Evolutionary conservation across 2,888 invertebrate genomes (phyloP), one percentile per base, ranked within the genome.

Genomic region (Agonopterix heracliana): DNA sequence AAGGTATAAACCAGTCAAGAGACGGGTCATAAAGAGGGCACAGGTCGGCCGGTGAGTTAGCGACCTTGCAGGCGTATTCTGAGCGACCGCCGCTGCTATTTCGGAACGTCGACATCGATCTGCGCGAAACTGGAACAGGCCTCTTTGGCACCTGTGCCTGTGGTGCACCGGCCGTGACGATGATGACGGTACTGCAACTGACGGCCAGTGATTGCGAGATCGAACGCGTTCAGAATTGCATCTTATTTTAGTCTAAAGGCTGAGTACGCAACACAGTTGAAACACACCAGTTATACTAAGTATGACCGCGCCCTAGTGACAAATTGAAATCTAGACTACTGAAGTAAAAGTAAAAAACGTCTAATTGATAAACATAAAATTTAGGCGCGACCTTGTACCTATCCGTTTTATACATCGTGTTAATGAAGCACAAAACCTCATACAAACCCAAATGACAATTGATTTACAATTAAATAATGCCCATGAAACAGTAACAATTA

Each of bases 131-230:
- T 82, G 71, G 76, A 80, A 77, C 80, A 77, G 67, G 51, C 74
- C 73, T 74, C 76, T 71, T 83, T 83, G 82, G 81, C 83, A 83
- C 77, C 76, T 76, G 71, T 66, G 64, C 77, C 76, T 76, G 26
- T 7, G 26, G 66, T 78, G 78, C 78, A 78, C 43, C 48, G 44
- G 78, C 41, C 48, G 44, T 41, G 46, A 38, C 34, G n/a, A 11
- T 13, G 12, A 26, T 26, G 42, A 60, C 64, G 57, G 63, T 67
- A 5, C 72, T 67, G 67, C 65, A 66, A 76, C 76, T 78, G 77
- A 59, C 64, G 58, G 64, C 68, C 72, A 67, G 67, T 66, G 67
- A 76, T 77, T 79, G 77, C 80, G 70, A 74, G 68, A 74, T 74
- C 66, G 64, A 64, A 38, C 42, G 46, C 10, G 10, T 34, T 9